phyloP scores from a whole-genome alignment of 2,888 invertebrate genomes.

The Agrilus biguttatus region DNA sequence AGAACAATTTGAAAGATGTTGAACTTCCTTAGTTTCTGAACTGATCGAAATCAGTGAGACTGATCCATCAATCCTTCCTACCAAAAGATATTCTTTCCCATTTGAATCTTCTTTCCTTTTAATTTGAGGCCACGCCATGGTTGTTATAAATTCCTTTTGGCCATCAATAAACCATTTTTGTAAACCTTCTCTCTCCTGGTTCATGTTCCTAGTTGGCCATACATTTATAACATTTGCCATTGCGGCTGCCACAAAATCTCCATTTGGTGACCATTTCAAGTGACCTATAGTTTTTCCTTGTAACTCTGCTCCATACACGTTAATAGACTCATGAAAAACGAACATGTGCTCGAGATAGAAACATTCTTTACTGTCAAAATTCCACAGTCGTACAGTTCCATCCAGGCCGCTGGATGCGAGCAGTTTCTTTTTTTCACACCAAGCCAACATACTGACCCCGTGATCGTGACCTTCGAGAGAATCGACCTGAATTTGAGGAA shows the following conservation, averaged over 20 bases:
- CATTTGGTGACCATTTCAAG: slow-evolving; percentile 38
- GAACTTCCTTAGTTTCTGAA: slow-evolving; percentile 19
- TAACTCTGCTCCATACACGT: slow-evolving; percentile 35
- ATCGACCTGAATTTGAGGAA: slow-evolving; percentile 18
- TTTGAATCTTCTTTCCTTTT: slow-evolving; percentile 12
- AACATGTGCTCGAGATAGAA: slow-evolving; percentile 36
- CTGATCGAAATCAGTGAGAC: slow-evolving; percentile 26
- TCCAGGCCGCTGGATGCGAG: slow-evolving; percentile 45
- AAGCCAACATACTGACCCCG: slow-evolving; percentile 31
- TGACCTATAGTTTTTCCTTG: slow-evolving; percentile 34
- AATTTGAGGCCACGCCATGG: slow-evolving; percentile 35
- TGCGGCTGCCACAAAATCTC: slow-evolving; percentile 40
- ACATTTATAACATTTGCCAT: slow-evolving; percentile 43
- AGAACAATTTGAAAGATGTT: slow-evolving; percentile 25
- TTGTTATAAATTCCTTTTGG: slow-evolving; percentile 33
- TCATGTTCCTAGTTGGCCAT: slow-evolving; percentile 34
- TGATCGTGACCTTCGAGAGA: slow-evolving; percentile 42
- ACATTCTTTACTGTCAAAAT: slow-evolving; percentile 25
- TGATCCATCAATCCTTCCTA: slow-evolving; percentile 39
- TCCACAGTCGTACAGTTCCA: slow-evolving; percentile 46
- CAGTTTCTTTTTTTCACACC: slow-evolving; percentile 31
- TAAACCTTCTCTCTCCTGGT: slow-evolving; percentile 15
- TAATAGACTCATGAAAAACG: slow-evolving; percentile 36
- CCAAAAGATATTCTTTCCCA: slow-evolving; percentile 30
- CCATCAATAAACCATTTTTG: slow-evolving; percentile 30